These are phyloP conservation scores for Lepus townsendii DNA, from an alignment of 2,797 vertebrate species.

Conservation along the genomic window DNA sequence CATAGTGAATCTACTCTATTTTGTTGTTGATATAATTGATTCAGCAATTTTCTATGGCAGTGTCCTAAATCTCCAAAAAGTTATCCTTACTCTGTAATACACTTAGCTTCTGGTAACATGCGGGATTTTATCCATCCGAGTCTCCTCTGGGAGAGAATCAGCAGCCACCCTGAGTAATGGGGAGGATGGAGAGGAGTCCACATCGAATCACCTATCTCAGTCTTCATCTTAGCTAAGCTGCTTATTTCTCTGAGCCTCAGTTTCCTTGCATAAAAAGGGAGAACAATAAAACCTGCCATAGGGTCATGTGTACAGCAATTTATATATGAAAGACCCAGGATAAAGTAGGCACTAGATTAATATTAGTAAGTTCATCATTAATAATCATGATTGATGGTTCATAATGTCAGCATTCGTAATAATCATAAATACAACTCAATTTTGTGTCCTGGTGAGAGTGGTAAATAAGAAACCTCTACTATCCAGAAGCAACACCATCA, in stretches of 20 bases:
- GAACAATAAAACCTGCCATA: background rate
- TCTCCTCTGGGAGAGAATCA: background rate
- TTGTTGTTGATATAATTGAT: background rate
- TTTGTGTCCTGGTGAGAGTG: background rate
- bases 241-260: background rate
- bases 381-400: background rate
- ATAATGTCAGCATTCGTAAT: constrained; percentile 31
- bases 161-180: background rate
- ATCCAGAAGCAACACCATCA: background rate
- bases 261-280: constrained; percentile 30
- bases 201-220: background rate
- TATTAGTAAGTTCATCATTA: background rate
- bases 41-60: background rate
- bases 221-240: background rate
- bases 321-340: background rate
- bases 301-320: background rate
- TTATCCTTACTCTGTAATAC: background rate
- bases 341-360: background rate
- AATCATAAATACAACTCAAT: background rate
- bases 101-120: background rate
- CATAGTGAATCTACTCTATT: background rate
- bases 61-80: constrained; percentile 1
- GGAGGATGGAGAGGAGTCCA: background rate
- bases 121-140: constrained; percentile 1
- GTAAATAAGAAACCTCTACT: constrained; percentile 20